These are phyloP conservation scores for Nasonia oneida DNA, from an alignment of 2,888 invertebrate species.

Conservation along the genomic window DNA sequence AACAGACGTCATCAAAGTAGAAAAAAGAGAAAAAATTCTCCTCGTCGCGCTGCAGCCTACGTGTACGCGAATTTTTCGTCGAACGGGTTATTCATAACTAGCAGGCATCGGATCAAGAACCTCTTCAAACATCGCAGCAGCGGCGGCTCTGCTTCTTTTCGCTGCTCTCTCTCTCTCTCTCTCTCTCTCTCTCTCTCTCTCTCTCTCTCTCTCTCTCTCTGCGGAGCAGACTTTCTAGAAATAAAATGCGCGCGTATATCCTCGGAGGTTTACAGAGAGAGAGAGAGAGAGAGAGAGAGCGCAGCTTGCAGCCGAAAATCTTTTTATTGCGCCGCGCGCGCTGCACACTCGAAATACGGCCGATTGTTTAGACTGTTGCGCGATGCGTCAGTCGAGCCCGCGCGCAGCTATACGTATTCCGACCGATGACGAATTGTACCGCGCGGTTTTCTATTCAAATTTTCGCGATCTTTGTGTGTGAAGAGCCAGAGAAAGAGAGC, in stretches of 20 bases:
- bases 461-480: slow-evolving; percentile 25
- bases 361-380: slow-evolving; percentile 36
- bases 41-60: neutral
- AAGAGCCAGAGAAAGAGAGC: neutral
- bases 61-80: slow-evolving; percentile 47
- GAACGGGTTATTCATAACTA: slow-evolving; percentile 63
- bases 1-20: neutral
- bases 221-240: slow-evolving; percentile 75
- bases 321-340: slow-evolving; percentile 18
- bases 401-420: slow-evolving; percentile 35
- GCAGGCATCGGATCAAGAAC: slow-evolving; percentile 72
- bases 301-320: slow-evolving; percentile 62
- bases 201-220: neutral
- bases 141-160: slow-evolving; percentile 29
- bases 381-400: neutral
- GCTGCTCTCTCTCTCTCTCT: slow-evolving; percentile 4
- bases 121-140: slow-evolving; percentile 74
- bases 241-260: slow-evolving; percentile 73
- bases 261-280: neutral
- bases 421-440: slow-evolving; percentile 36
- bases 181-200: no score
- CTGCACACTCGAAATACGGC: slow-evolving; percentile 61
- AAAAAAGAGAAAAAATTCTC: neutral
- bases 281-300: neutral
- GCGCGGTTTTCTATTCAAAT: slow-evolving; percentile 30